phyloP scores from a whole-genome alignment of 2,113 vertebrate genomes.

The Eclectus roratus region DNA sequence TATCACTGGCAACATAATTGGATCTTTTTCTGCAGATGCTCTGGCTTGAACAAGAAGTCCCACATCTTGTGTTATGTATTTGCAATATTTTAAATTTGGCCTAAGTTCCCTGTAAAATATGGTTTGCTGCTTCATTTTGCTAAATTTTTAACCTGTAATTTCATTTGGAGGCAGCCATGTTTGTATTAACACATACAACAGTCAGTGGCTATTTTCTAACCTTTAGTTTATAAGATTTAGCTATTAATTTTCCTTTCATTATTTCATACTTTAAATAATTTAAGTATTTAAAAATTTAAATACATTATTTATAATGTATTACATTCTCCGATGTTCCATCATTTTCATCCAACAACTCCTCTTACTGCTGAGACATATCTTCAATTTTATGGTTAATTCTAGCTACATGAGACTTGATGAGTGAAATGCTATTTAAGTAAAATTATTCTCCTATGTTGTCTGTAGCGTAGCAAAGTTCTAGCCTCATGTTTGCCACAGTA shows the following conservation, averaged over 20 bases:
- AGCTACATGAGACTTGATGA: not conserved
- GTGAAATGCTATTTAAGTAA: not conserved
- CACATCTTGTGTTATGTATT: not conserved
- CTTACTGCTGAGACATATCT: not conserved
- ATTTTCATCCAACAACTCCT: not conserved
- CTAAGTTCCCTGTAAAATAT: not conserved
- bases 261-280: not conserved
- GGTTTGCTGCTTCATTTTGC: not conserved
- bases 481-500: not conserved
- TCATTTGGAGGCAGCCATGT: not conserved
- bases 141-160: not conserved
- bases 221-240: not conserved
- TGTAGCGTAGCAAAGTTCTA: not conserved
- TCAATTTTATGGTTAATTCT: not conserved
- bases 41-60: not conserved
- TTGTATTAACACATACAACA: not conserved
- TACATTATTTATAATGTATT: conserved; percentile 38
- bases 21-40: not conserved
- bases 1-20: not conserved
- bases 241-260: not conserved
- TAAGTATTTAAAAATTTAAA: not conserved
- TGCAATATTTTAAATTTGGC: not conserved
- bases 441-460: not conserved
- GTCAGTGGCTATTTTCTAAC: not conserved
- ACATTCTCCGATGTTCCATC: not conserved